Evolutionary conservation across 1,140 invertebrate species (phyloP), one percentile per base, ranked within the genome.

Genomic region (Rhyzopertha dominica): DNA sequence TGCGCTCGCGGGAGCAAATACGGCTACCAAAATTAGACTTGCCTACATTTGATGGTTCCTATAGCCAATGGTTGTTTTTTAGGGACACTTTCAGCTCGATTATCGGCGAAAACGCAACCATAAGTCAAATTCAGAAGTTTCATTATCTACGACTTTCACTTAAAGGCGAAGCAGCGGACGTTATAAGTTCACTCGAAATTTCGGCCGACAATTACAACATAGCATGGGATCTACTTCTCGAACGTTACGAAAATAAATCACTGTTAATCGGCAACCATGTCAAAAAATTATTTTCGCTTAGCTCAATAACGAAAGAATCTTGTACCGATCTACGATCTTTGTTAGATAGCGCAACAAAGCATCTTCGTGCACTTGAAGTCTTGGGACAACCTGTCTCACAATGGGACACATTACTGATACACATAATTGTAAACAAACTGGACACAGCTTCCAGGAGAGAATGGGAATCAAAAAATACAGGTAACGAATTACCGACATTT

Each of bases 61-160:
- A 51, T 43, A 40, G 53, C 28, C 39, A 62, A 16, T 66, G 58
- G 64, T 32, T 61, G 22, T 39, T 51, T 18, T 67, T 65, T 47
- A 41, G 47, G 24, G 60, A 64, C 38, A 59, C 52, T 12, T 67
- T 62, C 39, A 29, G 29, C 12, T 48, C 59, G 5, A 19, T 62
- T 5, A 61, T 65, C 24, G 55, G 65, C 47, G 41, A 58, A 3
- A 59, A 56, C 36, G 16, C 8, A 3, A 14, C 26, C 10, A 28
- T 62, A 3, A 31, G 32, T 14, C 29, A 54, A 9, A 52, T 61
- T 13, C 49, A 63, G 45, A 66, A 65, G 36, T 56, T 62, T 37
- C 52, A 63, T 37, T 61, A 66, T 51, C 36, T 64, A 28, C 32
- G 51, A 7, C 39, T 56, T 2, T 59, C 54, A 20, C 34, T 66